phyloP scores from a whole-genome alignment of 1,140 invertebrate species.

The Bombus affinis region DNA sequence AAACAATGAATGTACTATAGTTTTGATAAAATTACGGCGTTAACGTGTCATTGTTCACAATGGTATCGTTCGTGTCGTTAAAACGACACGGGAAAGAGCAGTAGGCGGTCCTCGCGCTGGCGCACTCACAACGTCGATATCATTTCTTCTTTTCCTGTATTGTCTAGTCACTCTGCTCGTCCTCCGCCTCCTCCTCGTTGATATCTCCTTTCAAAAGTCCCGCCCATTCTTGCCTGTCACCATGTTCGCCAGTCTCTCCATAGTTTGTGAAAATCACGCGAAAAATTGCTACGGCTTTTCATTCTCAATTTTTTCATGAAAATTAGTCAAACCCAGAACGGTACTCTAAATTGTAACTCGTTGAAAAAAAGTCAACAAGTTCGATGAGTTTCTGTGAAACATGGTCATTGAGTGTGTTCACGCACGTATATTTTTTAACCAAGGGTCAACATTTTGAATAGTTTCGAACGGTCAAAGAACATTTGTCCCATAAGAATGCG shows the following conservation, averaged over 20 bases:
- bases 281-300: neutral
- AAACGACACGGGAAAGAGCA: constrained; percentile 44
- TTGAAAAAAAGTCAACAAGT: neutral
- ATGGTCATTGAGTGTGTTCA: neutral
- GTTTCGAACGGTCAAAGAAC: constrained; percentile 43
- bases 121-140: constrained; percentile 69
- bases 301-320: neutral
- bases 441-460: constrained; percentile 42
- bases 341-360: neutral
- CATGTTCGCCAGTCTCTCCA: neutral
- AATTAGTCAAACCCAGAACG: neutral
- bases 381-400: neutral
- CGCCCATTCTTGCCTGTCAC: constrained; percentile 64
- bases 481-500: constrained; percentile 40
- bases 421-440: neutral
- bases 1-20: neutral
- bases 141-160: constrained; percentile 68
- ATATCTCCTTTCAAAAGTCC: constrained; percentile 64
- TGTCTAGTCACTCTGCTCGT: constrained; percentile 76
- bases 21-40: constrained; percentile 43
- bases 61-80: constrained; percentile 21
- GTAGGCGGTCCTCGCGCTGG: constrained; percentile 76
- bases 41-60: constrained; percentile 43
- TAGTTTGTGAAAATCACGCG: no score
- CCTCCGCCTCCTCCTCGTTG: constrained; percentile 61